Evolutionary conservation across 2,797 vertebrate species (phyloP).

Genomic region (Hemibagrus guttatus): DNA sequence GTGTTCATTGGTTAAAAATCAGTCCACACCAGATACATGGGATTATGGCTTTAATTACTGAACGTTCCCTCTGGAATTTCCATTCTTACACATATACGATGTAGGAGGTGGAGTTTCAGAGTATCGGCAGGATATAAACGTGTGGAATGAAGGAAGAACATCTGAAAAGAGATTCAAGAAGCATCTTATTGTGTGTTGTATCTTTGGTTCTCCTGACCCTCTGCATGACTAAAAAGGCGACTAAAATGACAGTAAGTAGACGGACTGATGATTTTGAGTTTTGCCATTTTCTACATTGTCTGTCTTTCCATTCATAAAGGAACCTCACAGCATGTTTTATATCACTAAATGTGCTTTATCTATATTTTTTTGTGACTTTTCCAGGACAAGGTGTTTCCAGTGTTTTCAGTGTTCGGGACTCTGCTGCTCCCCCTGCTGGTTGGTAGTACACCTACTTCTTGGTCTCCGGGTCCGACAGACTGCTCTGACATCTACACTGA

Average conservation of each 20-base stretch:
- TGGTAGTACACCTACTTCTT: background rate
- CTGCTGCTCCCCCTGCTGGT: constrained; percentile 35
- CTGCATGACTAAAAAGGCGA: background rate
- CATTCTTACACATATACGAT: background rate
- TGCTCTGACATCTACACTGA: constrained; percentile 23
- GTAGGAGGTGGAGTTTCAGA: background rate
- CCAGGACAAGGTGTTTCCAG: background rate
- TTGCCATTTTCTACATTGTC: background rate
- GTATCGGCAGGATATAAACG: background rate
- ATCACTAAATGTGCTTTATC: background rate
- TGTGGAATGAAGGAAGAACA: too few species aligned
- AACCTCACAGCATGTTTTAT: background rate
- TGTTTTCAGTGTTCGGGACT: background rate
- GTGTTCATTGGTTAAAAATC: background rate
- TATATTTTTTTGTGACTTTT: background rate
- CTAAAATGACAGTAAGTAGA: constrained; percentile 4
- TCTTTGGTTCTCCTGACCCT: background rate
- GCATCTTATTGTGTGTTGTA: background rate
- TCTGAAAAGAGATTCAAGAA: background rate
- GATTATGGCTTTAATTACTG: background rate
- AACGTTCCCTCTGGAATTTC: background rate
- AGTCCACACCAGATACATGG: background rate
- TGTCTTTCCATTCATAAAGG: background rate
- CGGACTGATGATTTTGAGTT: background rate
- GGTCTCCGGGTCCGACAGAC: background rate